These are phyloP conservation scores for Clarias magur DNA, from an alignment of 2,113 vertebrate species.

Conservation along the genomic window DNA sequence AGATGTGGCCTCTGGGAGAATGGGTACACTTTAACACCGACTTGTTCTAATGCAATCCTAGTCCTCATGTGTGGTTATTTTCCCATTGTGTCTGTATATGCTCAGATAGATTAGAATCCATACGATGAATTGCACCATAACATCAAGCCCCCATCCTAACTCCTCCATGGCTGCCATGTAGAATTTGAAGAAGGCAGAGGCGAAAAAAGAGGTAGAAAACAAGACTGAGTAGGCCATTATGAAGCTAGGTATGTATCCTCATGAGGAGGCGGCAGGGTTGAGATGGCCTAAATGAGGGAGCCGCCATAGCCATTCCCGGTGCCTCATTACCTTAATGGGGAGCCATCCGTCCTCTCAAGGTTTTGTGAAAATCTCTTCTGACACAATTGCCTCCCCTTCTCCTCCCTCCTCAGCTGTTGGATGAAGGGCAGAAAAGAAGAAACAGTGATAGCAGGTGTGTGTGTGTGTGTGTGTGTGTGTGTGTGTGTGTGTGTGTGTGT, in stretches of 20 bases:
- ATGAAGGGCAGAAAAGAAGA: conserved; percentile 38
- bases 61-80: conserved; percentile 12
- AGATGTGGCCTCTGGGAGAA: conserved; percentile 30
- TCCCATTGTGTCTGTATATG: conserved; percentile 24
- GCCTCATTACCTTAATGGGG: conserved; percentile 81
- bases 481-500: conserved; percentile 6
- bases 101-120: conserved; percentile 30
- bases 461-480: conserved; percentile 5
- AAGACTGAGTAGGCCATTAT: conserved; percentile 77
- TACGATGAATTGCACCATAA: conserved; percentile 31
- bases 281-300: conserved; percentile 76
- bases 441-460: conserved; percentile 30
- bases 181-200: conserved; percentile 60
- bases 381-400: conserved; percentile 64
- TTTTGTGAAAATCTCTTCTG: conserved; percentile 71
- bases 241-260: conserved; percentile 70
- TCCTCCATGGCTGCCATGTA: conserved; percentile 40
- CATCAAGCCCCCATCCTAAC: conserved; percentile 5
- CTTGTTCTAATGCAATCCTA: conserved; percentile 17
- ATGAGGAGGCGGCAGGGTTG: conserved; percentile 63
- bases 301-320: conserved; percentile 70
- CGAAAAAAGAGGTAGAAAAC: conserved; percentile 63
- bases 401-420: conserved; percentile 52
- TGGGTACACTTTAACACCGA: conserved; percentile 6
- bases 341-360: conserved; percentile 75